Conservation (phyloP, 2,888 invertebrate genomes). For the Drosophila kuntzei region DNA sequence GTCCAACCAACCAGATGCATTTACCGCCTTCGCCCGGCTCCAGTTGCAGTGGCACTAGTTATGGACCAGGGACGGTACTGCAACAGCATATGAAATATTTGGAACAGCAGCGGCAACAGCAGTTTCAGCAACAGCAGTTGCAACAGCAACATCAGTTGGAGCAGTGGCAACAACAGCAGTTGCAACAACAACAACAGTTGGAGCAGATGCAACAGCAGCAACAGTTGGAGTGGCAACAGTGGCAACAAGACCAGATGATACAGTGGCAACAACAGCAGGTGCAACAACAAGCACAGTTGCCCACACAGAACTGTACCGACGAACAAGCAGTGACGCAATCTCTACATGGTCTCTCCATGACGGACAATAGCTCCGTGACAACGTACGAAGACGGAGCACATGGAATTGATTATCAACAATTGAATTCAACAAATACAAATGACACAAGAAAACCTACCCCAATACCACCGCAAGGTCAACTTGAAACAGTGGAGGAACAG, state of each 20-base stretch:
- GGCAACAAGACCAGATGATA: too few species aligned
- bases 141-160: not conserved
- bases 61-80: constrained; percentile 18
- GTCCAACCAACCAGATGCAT: constrained; percentile 29
- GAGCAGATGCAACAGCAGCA: not conserved
- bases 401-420: not conserved
- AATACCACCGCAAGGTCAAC: not conserved
- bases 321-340: not conserved
- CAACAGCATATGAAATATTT: not conserved
- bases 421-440: not conserved
- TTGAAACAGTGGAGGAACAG: too few species aligned
- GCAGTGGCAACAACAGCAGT: not conserved
- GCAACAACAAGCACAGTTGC: not conserved
- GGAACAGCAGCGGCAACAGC: not conserved
- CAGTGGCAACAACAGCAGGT: not conserved
- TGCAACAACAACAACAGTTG: not conserved
- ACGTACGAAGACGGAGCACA: not conserved
- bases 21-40: constrained; percentile 61
- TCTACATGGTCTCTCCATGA: not conserved
- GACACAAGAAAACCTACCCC: not conserved
- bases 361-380: not conserved
- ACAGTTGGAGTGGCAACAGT: too few species aligned
- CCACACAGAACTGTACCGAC: not conserved
- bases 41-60: constrained; percentile 51
- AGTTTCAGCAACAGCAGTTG: not conserved